Evolutionary conservation across 1,140 invertebrate species (phyloP).

Genomic region (Steinernema feltiae): DNA sequence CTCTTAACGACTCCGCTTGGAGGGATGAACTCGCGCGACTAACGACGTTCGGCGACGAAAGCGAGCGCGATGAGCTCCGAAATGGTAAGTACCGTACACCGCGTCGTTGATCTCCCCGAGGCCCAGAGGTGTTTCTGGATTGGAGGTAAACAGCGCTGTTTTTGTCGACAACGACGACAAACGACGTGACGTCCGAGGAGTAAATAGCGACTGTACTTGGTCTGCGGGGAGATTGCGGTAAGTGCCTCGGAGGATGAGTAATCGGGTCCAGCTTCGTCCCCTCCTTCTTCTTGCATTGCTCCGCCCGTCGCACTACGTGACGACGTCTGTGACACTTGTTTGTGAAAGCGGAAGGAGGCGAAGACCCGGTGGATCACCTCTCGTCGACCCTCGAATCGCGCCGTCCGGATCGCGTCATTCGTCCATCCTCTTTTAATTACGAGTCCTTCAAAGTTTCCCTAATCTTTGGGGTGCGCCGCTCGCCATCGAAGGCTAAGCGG

Average conservation of each 20-base stretch:
- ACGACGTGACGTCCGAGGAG: neutral
- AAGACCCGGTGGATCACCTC: too few relatives aligned
- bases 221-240: neutral
- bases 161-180: neutral
- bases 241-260: slow-evolving; percentile 7
- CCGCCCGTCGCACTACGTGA: neutral
- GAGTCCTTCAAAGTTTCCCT: too few relatives aligned
- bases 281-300: neutral
- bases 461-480: neutral
- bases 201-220: slow-evolving; percentile 8
- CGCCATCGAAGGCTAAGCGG: neutral
- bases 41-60: too few relatives aligned
- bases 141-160: neutral
- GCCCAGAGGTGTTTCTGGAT: too few relatives aligned
- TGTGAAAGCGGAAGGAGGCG: neutral
- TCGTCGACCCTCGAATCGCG: too few relatives aligned
- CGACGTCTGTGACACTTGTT: neutral
- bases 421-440: too few relatives aligned
- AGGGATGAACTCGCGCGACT: too few relatives aligned
- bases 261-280: neutral
- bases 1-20: neutral
- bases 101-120: too few relatives aligned
- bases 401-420: too few relatives aligned
- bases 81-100: too few relatives aligned
- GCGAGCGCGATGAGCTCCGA: too few relatives aligned